phyloP scores from a whole-genome alignment of 2,888 invertebrate genomes.

The Oscheius myriophilus region DNA sequence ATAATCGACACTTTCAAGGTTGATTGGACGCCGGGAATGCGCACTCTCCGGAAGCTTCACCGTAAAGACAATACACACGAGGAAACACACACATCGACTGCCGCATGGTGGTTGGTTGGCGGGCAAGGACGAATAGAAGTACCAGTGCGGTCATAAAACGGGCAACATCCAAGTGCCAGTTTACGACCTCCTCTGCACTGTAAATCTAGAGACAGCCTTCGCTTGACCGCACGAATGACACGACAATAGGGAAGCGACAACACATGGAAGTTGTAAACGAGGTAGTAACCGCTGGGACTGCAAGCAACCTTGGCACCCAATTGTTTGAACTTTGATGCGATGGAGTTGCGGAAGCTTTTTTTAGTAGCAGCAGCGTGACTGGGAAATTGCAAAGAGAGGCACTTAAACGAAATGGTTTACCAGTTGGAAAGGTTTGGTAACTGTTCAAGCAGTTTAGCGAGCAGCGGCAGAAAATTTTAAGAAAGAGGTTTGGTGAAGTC shows the following conservation, averaged over 20 bases:
- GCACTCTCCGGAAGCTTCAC: slow-evolving; percentile 24
- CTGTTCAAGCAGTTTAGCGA: no score
- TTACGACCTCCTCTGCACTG: slow-evolving; percentile 19
- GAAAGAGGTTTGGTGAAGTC: no score
- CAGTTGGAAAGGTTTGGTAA: no score
- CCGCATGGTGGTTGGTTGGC: not conserved
- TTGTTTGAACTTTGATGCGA: no score
- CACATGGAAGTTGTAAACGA: not conserved
- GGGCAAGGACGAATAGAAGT: not conserved
- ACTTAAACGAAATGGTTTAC: no score
- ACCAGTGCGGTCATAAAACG: slow-evolving; percentile 16
- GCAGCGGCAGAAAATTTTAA: no score
- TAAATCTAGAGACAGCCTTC: slow-evolving; percentile 4
- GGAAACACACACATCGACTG: no score
- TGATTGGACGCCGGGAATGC: slow-evolving; percentile 30
- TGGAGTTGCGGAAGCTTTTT: no score
- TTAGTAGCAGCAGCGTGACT: no score
- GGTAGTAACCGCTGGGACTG: not conserved
- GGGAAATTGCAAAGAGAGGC: no score
- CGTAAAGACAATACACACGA: not conserved
- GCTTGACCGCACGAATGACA: slow-evolving; percentile 16
- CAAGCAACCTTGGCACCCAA: not conserved
- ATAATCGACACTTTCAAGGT: slow-evolving; percentile 30
- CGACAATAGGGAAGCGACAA: slow-evolving; percentile 1
- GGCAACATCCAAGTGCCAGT: slow-evolving; percentile 24